Conservation (phyloP, 2,888 invertebrate genomes). For the Drosophila tanythrix region DNA sequence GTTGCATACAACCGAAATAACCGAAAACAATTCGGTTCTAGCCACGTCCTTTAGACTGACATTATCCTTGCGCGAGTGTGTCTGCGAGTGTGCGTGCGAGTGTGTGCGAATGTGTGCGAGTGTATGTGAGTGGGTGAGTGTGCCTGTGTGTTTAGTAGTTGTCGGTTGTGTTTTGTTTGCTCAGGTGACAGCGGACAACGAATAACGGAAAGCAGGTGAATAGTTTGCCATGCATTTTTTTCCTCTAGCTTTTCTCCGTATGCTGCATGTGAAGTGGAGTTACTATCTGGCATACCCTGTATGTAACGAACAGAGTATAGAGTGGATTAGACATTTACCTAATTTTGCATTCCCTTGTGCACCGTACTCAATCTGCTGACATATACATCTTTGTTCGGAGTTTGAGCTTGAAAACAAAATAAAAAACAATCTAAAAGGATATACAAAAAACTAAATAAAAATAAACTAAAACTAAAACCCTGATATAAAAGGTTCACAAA, state of each 20-base stretch:
- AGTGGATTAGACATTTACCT: background rate
- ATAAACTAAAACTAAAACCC: too few relatives aligned
- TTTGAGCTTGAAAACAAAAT: background rate
- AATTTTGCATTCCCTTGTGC: background rate
- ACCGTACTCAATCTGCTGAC: too few relatives aligned
- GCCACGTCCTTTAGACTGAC: conserved; percentile 45
- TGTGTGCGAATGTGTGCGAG: background rate
- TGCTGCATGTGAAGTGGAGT: background rate
- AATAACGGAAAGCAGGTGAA: conserved; percentile 48
- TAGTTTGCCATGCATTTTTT: conserved; percentile 31
- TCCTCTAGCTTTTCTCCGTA: conserved; percentile 1
- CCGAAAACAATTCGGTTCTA: conserved; percentile 30
- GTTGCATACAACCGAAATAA: conserved; percentile 50
- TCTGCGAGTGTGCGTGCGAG: background rate
- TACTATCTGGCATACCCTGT: conserved; percentile 18
- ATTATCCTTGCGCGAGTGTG: conserved; percentile 49
- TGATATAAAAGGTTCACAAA: background rate
- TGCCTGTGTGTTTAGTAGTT: conserved; percentile 23
- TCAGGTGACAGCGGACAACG: conserved; percentile 29
- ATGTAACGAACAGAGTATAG: background rate
- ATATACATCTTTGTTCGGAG: background rate
- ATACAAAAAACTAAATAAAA: background rate
- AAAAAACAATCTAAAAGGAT: background rate
- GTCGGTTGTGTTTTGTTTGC: conserved; percentile 45
- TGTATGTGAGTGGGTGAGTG: background rate